Percentiles rank a stretch among this genome's conserved stretches.
These are phyloP conservation scores for Astyanax mexicanus DNA, from an alignment of 2,797 vertebrate species.

Conservation along the genomic window DNA sequence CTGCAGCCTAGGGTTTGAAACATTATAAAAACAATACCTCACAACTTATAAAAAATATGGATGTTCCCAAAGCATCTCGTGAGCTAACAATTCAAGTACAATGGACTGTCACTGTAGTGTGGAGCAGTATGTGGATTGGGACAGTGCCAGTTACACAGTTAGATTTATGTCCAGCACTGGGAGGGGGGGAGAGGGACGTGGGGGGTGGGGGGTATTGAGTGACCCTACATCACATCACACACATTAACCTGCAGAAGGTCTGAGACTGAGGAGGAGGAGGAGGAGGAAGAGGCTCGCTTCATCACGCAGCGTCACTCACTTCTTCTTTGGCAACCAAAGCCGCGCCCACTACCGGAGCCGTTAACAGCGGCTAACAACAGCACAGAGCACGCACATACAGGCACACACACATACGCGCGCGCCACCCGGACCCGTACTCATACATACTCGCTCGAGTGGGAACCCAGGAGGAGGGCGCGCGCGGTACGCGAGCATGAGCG, in stretches of 20 bases:
- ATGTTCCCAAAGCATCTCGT: no score
- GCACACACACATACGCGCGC: background rate
- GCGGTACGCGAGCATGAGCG: background rate
- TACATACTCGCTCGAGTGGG: background rate
- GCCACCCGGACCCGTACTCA: background rate
- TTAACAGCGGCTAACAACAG: constrained; percentile 22
- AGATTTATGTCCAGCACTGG: constrained; percentile 1
- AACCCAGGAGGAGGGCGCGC: background rate
- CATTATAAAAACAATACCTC: no score
- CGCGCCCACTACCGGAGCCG: constrained; percentile 37
- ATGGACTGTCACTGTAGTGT: no score
- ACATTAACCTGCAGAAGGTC: constrained; percentile 54
- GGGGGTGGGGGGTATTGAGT: constrained; percentile 41
- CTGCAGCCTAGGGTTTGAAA: no score
- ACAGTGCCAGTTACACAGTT: constrained; percentile 14
- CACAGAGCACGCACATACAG: background rate
- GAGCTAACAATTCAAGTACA: no score
- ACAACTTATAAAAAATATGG: no score
- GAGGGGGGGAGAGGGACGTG: no score
- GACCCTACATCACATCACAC: constrained; percentile 47
- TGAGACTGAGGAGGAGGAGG: background rate
- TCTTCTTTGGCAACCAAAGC: constrained; percentile 28
- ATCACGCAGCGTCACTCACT: constrained; percentile 24
- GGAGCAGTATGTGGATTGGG: background rate
- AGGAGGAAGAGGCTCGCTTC: constrained; percentile 32